Base-by-base conservation (phyloP, 2,888 invertebrate genomes). In the Zaprionus bogoriensis region DNA sequence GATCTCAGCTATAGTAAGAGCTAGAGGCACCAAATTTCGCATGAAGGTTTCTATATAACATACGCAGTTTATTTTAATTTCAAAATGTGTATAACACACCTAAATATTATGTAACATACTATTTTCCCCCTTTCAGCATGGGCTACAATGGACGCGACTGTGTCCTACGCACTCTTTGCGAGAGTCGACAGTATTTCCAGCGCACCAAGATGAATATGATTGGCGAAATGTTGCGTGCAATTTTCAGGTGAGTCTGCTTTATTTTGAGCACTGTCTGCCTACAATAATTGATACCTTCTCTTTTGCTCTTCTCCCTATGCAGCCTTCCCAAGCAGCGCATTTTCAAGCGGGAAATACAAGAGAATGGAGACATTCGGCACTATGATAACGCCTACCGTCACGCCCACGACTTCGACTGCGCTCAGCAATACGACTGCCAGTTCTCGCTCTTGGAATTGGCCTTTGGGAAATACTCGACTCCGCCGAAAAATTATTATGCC, bases 121-220 rank as follows among this genome's bases (percentile, higher is more conserved):
- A n/a, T 7, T 17, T 2, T 9, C 17, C 17, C 4, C 12, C 4
- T 10, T 41, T 22, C 90, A 96, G 96, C 66, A 95, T 95, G 94
- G 96, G 96, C 3, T 95, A 94, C 87, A 93, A 94, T 79, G 96
- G 96, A 0, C 92, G 94, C 28, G 92, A 93, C 23, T 96, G 96
- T 81, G 92, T 96, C 27, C 89, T 95, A 55, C 93, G 94, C 48
- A 93, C 95, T 0, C 91, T 96, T 0, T 96, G 96, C 89, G 96
- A 96, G 87, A 94, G 95, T 6, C 93, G 94, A 0, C 94, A 94
- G 64, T 92, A 93, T n/a, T 92, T 95, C 20, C 92, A 93, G 38
- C 93, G 93, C 0, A 93, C 92, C 54, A 93, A 94, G 46, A 92
- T 92, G 46, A 94, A 93, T 61, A 92, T 95, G 91, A 89, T 95